These are phyloP conservation scores for Drosophila sechellia DNA, from an alignment of 1,140 invertebrate species.

Conservation along the genomic window DNA sequence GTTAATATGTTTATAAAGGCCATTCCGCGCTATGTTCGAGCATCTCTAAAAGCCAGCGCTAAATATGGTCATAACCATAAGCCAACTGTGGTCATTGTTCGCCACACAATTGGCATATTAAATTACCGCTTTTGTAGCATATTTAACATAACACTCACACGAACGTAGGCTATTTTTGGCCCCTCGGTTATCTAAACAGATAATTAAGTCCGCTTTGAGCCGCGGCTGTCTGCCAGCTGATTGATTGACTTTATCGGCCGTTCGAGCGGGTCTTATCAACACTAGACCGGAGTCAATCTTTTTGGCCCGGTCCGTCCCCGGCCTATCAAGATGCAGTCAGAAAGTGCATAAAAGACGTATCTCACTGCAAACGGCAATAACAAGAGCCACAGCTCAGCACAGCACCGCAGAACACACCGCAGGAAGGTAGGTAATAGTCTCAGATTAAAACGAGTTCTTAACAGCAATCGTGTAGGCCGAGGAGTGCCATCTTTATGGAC, in stretches of 20 bases:
- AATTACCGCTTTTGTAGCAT: conserved; percentile 57
- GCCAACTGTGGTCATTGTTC: conserved; percentile 42
- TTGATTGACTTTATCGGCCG: conserved; percentile 76
- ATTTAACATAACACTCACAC: conserved; percentile 40
- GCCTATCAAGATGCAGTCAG: conserved; percentile 63
- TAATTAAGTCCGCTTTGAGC: conserved; percentile 75
- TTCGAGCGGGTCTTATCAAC: conserved; percentile 65
- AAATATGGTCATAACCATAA: conserved; percentile 55
- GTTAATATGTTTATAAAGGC: conserved; percentile 67
- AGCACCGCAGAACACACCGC: not conserved
- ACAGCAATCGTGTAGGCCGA: conserved; percentile 58
- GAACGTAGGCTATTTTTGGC: conserved; percentile 56
- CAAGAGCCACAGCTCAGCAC: conserved; percentile 1
- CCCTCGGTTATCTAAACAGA: conserved; percentile 57
- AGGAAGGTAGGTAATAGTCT: conserved; percentile 18
- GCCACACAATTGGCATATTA: conserved; percentile 62
- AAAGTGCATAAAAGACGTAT: conserved; percentile 51
- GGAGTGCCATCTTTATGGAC: conserved; percentile 62
- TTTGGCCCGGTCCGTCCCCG: conserved; percentile 45
- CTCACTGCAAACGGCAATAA: conserved; percentile 35
- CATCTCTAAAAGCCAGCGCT: conserved; percentile 42
- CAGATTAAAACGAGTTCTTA: conserved; percentile 56
- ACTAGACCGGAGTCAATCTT: conserved; percentile 61
- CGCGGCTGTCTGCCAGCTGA: conserved; percentile 69
- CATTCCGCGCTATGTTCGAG: conserved; percentile 61